A percentile compares a stretch with the other conserved stretches of the same genome.
Evolutionary conservation across 2,113 vertebrate genomes (phyloP).

Genomic region (Ellobius talpinus): DNA sequence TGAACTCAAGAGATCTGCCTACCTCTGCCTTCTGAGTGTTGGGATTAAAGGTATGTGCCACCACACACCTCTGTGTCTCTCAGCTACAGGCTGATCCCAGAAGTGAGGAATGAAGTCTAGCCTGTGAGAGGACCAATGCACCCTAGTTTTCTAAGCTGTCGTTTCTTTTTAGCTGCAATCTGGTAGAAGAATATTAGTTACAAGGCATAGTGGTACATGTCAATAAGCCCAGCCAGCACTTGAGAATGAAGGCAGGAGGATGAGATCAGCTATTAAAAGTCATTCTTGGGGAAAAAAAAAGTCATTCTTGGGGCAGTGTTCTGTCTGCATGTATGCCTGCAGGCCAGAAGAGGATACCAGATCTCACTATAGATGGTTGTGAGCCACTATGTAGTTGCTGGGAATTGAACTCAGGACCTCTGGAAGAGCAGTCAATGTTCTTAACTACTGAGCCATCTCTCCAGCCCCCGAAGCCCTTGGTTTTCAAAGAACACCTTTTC

Average conservation of each 20-base stretch:
- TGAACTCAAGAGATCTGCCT: background rate
- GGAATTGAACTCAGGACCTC: too few species aligned
- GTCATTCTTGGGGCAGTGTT: background rate
- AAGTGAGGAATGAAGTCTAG: background rate
- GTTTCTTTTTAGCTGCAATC: background rate
- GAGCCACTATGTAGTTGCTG: too few species aligned
- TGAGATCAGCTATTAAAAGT: background rate
- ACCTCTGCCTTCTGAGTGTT: background rate
- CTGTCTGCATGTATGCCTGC: too few species aligned
- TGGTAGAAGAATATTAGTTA: background rate
- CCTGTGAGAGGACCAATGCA: background rate
- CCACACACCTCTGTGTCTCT: background rate
- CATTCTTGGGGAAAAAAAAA: background rate
- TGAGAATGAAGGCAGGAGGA: background rate
- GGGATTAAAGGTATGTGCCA: background rate
- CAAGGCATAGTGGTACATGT: background rate
- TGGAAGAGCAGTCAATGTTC: too few species aligned
- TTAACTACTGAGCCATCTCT: too few species aligned
- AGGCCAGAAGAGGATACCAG: too few species aligned
- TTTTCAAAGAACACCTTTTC: constrained; percentile 36
- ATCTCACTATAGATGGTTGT: too few species aligned
- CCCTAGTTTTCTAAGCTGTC: constrained; percentile 2
- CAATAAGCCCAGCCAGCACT: background rate
- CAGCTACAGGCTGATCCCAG: background rate
- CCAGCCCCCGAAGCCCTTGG: background rate